Evolutionary conservation across 2,888 invertebrate genomes (phyloP), one percentile per base, ranked within the genome.

Genomic region (Himalopsyche anomala): DNA sequence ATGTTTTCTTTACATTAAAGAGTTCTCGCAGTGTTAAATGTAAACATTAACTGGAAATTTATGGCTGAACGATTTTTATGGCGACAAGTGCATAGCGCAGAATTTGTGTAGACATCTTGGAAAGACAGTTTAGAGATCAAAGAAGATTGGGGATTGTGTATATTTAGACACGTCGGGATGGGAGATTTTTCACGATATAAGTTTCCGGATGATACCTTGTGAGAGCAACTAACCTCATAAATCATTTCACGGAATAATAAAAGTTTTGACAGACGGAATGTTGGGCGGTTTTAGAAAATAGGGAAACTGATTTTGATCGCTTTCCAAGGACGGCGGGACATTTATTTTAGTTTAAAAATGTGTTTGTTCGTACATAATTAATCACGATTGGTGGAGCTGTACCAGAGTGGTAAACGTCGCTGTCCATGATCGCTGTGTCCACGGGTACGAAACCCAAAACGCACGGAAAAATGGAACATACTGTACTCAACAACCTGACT

Each of bases 71-170:
- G 62, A 62, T n/a, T 62, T 62, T 56, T 62, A 19, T 15, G 62
- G 62, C 62, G 62, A 62, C 62, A 62, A 62, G 28, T 62, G 62
- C 62, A 62, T n/a, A 62, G 28, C 62, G 62, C 62, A 62, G 62
- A 62, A 62, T 62, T 28, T n/a, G 62, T 28, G 62, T 62, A 28
- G 62, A 62, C 62, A 62, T 62, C 19, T 62, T 11, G 62, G 62
- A 62, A 62, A 62, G n/a, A 62, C 62, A 62, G 62, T 19, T 19
- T 15, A 19, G 28, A 62, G 62, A 62, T 62, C 62, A 62, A 62
- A 62, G 62, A 0, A 62, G 62, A 62, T 62, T 19, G 62, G 62
- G 28, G 2, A 19, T 62, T 5, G 8, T 15, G 15, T 62, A 62
- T 62, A 19, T 62, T 62, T 19, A 19, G 62, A 62, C 62, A 8